Base-by-base conservation (phyloP, 1,140 invertebrate genomes). In the Daktulosphaira vitifoliae region DNA sequence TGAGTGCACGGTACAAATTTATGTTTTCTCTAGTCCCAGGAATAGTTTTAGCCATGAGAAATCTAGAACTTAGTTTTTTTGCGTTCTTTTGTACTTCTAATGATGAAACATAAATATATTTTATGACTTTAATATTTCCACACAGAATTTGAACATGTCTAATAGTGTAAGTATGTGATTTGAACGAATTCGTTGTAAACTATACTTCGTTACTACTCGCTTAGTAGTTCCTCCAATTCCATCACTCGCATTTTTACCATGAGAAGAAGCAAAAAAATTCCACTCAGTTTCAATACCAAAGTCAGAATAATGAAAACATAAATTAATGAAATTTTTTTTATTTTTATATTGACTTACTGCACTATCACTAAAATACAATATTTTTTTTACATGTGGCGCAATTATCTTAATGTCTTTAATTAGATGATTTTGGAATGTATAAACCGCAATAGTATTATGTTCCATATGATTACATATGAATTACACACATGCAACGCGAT, bases 221-320 rank as follows among this genome's bases (percentile, higher is more conserved):
- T 68, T 68, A 4, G 65, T 22, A 9, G 62, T 56, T 9, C 67
- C 73, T n/a, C 69, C 68, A 20, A 74, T 66, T 15, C 69, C 72
- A 70, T 73, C 70, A 56, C 68, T 68, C 20, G 68, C 29, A 16
- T 65, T 53, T 68, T 74, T 72, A 0, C 74, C 71, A 67, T 75
- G 73, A 8, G 67, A 49, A 15, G 72, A 72, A 8, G 71, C 71
- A 68, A 68, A 73, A 67, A 71, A 74, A 50, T 73, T 65, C 70
- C 71, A 74, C 46, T 71, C 68, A 11, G 68, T 69, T 18, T 23
- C 22, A 0, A 72, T 39, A 2, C 65, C 67, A 66, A 69, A 73
- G 65, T 72, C 69, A 33, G 38, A 4, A 52, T 67, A 46, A 54
- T 67, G 39, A 16, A 49, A 48, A 66, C 50, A 52, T 3, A 67